Conservation (phyloP, 2,888 invertebrate genomes). For the Meliscaeva auricollis region DNA sequence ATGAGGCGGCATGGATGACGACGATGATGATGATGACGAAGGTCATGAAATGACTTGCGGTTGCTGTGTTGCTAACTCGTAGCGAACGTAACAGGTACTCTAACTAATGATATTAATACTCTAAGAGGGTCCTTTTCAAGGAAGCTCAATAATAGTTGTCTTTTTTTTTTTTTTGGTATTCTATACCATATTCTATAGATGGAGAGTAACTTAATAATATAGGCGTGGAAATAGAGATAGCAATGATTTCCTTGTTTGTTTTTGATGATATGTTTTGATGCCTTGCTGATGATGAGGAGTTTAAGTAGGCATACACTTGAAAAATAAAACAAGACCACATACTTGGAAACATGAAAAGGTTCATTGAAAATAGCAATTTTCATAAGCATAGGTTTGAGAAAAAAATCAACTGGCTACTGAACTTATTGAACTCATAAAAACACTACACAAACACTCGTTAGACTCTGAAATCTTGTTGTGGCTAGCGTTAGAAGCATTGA, state of each 20-base stretch:
- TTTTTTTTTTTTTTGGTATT: slow-evolving; percentile 17
- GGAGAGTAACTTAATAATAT: slow-evolving; percentile 3
- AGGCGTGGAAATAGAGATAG: slow-evolving; percentile 4
- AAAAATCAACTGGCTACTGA: no score
- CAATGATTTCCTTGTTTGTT: background rate
- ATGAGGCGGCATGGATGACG: slow-evolving; percentile 62
- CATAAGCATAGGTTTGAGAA: no score
- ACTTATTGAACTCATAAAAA: no score
- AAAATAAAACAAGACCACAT: background rate
- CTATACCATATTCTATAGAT: background rate
- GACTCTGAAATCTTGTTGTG: no score
- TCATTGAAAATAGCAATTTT: background rate
- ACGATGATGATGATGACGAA: slow-evolving; percentile 49
- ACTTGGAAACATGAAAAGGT: background rate
- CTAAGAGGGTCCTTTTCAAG: slow-evolving; percentile 53
- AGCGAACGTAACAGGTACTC: slow-evolving; percentile 68
- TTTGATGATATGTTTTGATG: slow-evolving; percentile 10
- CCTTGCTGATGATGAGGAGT: background rate
- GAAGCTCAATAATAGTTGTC: slow-evolving; percentile 26
- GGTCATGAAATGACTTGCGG: slow-evolving; percentile 62
- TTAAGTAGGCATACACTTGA: background rate
- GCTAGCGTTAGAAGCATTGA: no score
- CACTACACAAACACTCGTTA: no score
- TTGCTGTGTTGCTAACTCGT: slow-evolving; percentile 51
- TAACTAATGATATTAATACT: slow-evolving; percentile 62